Conservation (phyloP, 2,888 invertebrate genomes). For the Itoplectis maculator region DNA sequence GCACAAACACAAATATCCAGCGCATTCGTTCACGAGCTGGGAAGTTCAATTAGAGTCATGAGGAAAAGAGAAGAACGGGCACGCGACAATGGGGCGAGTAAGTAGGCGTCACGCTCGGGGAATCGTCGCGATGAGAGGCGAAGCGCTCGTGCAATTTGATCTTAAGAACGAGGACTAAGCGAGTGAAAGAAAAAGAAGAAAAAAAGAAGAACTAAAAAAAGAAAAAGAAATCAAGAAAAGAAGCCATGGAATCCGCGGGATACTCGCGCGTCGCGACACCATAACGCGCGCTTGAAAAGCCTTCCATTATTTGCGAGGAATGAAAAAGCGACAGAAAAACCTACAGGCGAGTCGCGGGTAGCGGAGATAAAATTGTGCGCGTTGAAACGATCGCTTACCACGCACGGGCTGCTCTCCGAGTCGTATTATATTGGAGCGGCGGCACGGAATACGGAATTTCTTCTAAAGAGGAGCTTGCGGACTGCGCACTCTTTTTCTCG, state of each 20-base stretch:
- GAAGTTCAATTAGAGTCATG: constrained; percentile 51
- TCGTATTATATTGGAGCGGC: constrained; percentile 64
- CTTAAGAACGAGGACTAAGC: constrained; percentile 17
- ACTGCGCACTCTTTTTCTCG: constrained; percentile 41
- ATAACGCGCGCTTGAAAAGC: constrained; percentile 35
- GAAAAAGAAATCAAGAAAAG: constrained; percentile 15
- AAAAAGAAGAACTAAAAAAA: neutral
- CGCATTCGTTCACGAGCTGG: constrained; percentile 22
- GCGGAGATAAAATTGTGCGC: constrained; percentile 44
- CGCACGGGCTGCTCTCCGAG: constrained; percentile 59
- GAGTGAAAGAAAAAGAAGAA: neutral
- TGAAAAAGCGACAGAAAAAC: neutral
- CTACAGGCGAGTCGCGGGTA: neutral
- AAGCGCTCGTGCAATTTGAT: neutral
- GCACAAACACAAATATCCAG: constrained; percentile 4
- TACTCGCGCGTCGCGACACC: constrained; percentile 32
- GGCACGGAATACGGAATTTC: constrained; percentile 61
- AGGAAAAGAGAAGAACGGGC: constrained; percentile 44
- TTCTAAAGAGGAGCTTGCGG: constrained; percentile 44
- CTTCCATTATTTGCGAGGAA: neutral
- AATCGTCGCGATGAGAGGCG: neutral
- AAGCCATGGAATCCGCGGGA: constrained; percentile 15
- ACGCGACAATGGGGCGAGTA: constrained; percentile 53
- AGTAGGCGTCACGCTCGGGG: constrained; percentile 43
- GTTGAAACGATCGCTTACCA: constrained; percentile 65